phyloP scores from a whole-genome alignment of 2,797 vertebrate species.

The Sebastes goodei region DNA sequence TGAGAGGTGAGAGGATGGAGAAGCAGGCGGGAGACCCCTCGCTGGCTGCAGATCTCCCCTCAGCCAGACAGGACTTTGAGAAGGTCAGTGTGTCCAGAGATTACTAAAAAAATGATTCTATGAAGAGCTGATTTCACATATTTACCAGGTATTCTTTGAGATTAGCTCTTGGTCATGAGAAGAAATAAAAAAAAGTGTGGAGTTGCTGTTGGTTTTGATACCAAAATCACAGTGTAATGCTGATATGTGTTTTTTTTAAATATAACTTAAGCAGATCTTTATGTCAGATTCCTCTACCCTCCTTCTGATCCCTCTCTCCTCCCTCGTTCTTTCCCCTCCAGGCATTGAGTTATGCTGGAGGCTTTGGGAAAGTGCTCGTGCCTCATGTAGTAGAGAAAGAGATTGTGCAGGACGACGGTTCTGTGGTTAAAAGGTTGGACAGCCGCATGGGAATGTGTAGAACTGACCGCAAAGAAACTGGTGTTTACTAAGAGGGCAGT shows the following conservation, averaged over 20 bases:
- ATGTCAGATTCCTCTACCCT: background rate
- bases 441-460: constrained; percentile 71
- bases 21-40: constrained; percentile 89
- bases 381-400: constrained; percentile 91
- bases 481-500: background rate
- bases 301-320: constrained; percentile 44
- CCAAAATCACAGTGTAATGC: background rate
- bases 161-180: background rate
- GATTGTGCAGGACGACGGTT: constrained; percentile 90
- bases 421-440: constrained; percentile 94
- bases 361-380: constrained; percentile 84
- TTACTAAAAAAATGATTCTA: background rate
- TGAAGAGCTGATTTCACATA: background rate
- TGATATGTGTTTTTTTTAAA: background rate
- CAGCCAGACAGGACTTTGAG: constrained; percentile 96
- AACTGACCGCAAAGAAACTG: background rate
- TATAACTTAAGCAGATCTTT: background rate
- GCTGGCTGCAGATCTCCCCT: constrained; percentile 90
- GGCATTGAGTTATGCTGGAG: constrained; percentile 92
- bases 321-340: constrained; percentile 61
- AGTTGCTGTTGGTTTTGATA: background rate
- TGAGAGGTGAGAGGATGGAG: constrained; percentile 91
- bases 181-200: background rate
- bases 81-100: constrained; percentile 81
- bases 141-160: background rate